Conservation (phyloP, 1,140 invertebrate species). For the Drosophila subobscura region DNA sequence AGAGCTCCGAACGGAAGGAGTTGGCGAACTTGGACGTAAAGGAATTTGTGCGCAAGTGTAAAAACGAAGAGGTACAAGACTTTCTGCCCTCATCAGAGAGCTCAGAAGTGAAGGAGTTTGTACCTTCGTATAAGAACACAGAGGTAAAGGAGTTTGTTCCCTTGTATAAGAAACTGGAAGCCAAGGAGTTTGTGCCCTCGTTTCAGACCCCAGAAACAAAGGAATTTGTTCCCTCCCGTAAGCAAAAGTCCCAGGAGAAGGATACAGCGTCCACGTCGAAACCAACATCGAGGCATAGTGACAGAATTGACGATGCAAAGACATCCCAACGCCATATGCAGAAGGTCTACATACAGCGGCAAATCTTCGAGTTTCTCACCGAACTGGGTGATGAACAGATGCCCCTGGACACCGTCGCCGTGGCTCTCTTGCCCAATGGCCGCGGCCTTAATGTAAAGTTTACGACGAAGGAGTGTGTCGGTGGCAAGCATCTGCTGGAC, state of each 20-base stretch:
- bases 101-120: too few relatives aligned
- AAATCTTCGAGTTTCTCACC: constrained; percentile 49
- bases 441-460: constrained; percentile 54
- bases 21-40: too few relatives aligned
- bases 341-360: constrained; percentile 21
- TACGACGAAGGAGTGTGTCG: constrained; percentile 10
- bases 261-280: constrained; percentile 40
- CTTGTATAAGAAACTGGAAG: constrained; percentile 7
- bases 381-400: constrained; percentile 53
- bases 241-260: background rate
- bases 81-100: too few relatives aligned
- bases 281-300: constrained; percentile 28
- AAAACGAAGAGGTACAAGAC: too few relatives aligned
- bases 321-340: background rate
- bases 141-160: too few relatives aligned
- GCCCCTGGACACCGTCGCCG: constrained; percentile 32
- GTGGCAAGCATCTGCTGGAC: background rate
- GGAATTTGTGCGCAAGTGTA: too few relatives aligned
- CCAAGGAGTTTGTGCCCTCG: constrained; percentile 50
- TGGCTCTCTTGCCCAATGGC: constrained; percentile 42
- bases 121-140: background rate
- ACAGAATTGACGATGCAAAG: constrained; percentile 9
- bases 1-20: too few relatives aligned
- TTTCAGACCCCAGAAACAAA: constrained; percentile 7
- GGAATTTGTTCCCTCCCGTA: background rate